A percentile compares a stretch with the other conserved stretches of the same genome.
These are phyloP conservation scores for Emberiza fucata DNA, from an alignment of 2,113 vertebrate species.

Conservation along the genomic window DNA sequence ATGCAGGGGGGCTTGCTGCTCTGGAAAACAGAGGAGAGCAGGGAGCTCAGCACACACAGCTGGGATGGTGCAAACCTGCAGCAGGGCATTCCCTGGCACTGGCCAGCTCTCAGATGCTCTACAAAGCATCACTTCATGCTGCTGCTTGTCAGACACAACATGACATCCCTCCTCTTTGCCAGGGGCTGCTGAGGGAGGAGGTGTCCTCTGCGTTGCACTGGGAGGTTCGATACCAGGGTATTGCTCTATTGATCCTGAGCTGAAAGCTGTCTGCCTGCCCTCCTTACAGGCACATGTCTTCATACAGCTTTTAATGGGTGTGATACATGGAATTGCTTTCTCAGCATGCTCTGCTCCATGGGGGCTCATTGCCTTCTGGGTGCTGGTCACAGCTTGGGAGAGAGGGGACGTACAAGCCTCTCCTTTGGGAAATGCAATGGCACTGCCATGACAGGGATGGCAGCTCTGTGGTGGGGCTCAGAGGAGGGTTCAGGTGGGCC, in stretches of 20 bases:
- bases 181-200: neutral
- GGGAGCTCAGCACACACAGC: neutral
- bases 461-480: neutral
- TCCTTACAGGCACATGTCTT: neutral
- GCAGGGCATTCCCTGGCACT: neutral
- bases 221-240: neutral
- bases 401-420: neutral
- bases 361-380: rapidly evolving
- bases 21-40: neutral
- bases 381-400: neutral
- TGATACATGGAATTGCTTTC: neutral
- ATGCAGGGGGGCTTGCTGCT: neutral
- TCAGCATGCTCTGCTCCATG: rapidly evolving
- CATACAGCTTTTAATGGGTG: neutral
- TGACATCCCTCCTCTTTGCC: neutral
- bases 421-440: neutral
- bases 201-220: neutral
- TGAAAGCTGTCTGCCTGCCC: neutral
- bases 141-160: neutral
- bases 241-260: neutral
- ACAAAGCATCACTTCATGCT: neutral
- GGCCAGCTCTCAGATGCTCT: neutral
- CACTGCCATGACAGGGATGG: neutral
- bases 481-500: neutral
- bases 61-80: neutral